Conservation (phyloP, 2,113 vertebrate species). For the Cettia cetti region DNA sequence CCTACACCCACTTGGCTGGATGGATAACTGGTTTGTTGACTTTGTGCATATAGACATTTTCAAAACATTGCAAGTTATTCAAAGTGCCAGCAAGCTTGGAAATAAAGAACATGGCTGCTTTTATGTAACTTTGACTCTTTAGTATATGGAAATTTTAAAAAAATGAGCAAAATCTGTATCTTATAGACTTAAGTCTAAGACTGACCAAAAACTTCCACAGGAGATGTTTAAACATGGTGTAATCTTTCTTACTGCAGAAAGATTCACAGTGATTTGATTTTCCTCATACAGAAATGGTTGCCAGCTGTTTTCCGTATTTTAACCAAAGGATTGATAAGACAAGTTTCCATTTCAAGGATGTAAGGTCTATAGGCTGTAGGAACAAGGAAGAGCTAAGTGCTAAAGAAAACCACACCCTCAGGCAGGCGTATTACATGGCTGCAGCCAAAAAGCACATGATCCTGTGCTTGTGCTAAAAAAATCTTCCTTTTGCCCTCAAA, state of each 20-base stretch:
- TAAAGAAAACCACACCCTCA: not conserved
- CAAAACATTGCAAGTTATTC: not conserved
- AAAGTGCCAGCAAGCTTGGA: not conserved
- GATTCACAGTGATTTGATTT: not conserved
- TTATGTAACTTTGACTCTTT: not conserved
- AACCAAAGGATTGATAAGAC: not conserved
- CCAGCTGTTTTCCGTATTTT: not conserved
- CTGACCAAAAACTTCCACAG: not conserved
- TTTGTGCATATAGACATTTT: not conserved
- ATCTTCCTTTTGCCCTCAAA: not conserved
- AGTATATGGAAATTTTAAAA: not conserved
- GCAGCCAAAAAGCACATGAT: not conserved
- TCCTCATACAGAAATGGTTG: not conserved
- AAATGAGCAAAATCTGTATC: not conserved
- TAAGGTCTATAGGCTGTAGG: not conserved
- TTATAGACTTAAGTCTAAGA: not conserved
- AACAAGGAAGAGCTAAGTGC: not conserved
- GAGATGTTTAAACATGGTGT: not conserved
- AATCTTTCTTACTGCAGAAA: not conserved
- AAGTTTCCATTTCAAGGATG: not conserved
- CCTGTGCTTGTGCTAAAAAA: not conserved
- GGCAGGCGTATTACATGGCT: not conserved
- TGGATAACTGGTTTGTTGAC: not conserved
- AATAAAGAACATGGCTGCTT: not conserved
- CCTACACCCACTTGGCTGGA: not conserved